Evolutionary conservation across 2,888 invertebrate genomes (phyloP).

Genomic region (Amiota minor): DNA sequence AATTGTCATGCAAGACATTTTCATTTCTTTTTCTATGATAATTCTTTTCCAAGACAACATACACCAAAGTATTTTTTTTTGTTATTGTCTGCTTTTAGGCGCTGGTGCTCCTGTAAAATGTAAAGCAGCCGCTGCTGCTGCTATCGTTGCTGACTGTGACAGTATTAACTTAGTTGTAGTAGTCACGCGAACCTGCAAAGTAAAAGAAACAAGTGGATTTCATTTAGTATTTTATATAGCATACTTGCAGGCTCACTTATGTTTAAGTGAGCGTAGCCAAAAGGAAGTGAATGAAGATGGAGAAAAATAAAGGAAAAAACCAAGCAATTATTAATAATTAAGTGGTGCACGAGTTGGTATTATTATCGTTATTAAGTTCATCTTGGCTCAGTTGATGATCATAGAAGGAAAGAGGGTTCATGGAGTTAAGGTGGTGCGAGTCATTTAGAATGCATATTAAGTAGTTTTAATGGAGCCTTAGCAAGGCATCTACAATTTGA

Average conservation of each 20-base stretch:
- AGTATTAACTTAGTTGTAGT: not conserved
- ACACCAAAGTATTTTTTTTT: not conserved
- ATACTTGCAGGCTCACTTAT: constrained; percentile 14
- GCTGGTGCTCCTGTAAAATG: constrained; percentile 46
- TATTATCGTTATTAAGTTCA: not conserved
- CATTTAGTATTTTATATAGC: constrained; percentile 38
- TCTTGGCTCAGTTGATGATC: not conserved
- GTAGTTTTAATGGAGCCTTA: constrained; percentile 29
- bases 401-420: too few species aligned
- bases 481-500: too few species aligned
- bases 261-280: not conserved
- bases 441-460: constrained; percentile 54
- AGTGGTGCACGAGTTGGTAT: constrained; percentile 39
- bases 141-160: constrained; percentile 16
- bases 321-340: constrained; percentile 55
- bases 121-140: constrained; percentile 39
- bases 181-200: constrained; percentile 9
- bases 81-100: constrained; percentile 44
- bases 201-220: constrained; percentile 34
- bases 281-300: constrained; percentile 8
- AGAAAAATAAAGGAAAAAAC: not conserved
- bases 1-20: constrained; percentile 69
- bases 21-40: constrained; percentile 33
- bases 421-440: constrained; percentile 25
- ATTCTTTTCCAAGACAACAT: constrained; percentile 29